Base-by-base conservation (phyloP, 2,113 vertebrate species). In the Limanda limanda region DNA sequence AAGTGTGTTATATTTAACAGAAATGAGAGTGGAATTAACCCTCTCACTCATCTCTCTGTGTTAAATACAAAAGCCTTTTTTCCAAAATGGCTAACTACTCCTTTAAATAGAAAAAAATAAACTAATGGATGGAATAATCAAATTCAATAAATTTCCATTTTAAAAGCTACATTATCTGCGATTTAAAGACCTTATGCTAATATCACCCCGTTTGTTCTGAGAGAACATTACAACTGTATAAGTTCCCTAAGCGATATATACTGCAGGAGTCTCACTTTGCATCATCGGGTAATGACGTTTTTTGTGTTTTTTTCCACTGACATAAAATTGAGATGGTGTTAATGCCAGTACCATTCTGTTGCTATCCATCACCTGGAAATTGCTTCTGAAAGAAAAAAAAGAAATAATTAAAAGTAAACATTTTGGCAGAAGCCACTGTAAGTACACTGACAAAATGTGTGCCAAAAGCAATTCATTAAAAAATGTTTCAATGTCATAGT, bases 391-490 rank as follows among this genome's bases (percentile, higher is more conserved):
- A 70, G 9, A 17, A 31, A 52, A 58, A 63, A 70, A 42, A 63
- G 20, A 52, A 52, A 52, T 20, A 20, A 45, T 47, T 35, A 11
- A 47, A 62, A 47, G 1, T 27, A 56, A 55, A n/a, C 9, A 37
- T 51, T 21, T 57, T 45, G 60, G 48, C 35, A 63, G 48, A 55
- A 17, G 5, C 58, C 15, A 56, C 9, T 48, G 37, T 23, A 40
- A 68, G 59, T 40, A 27, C 31, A 54, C 20, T 47, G 17, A 61
- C 24, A 37, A 24, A 58, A 70, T 42, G 31, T 35, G n/a, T 71
- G 59, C 45, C 68, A 21, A 42, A 60, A 55, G 35, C 25, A 20
- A 60, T 65, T 66, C 48, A 66, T 70, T 81, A 7, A 52, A 45
- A 20, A 31, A 27, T 57, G 47, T 56, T 45, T 60, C 25, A 52